phyloP scores from a whole-genome alignment of 2,888 invertebrate species.

The Saturnia pavonia region DNA sequence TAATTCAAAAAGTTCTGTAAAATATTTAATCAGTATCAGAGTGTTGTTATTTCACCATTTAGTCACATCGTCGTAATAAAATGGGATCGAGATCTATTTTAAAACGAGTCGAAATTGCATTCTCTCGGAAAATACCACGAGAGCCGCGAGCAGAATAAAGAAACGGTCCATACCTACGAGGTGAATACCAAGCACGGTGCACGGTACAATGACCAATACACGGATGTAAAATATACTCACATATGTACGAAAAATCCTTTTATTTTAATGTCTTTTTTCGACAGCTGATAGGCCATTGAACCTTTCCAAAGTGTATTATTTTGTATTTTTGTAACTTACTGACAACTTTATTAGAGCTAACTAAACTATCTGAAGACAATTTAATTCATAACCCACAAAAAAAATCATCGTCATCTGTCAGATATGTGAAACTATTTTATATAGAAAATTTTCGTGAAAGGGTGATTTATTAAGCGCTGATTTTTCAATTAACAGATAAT shows the following conservation, averaged over 20 bases:
- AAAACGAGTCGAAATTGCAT: conserved; percentile 20
- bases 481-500: too few species aligned
- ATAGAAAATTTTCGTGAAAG: too few species aligned
- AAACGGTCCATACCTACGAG: conserved; percentile 16
- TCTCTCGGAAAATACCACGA: conserved; percentile 18
- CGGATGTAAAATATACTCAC: conserved; percentile 13
- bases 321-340: background rate
- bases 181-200: conserved; percentile 19
- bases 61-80: conserved; percentile 4
- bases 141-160: conserved; percentile 17
- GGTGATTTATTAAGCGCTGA: too few species aligned
- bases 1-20: background rate
- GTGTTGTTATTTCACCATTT: background rate
- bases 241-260: background rate
- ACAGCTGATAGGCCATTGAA: background rate
- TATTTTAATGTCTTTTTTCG: background rate
- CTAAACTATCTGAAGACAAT: background rate
- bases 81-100: conserved; percentile 15
- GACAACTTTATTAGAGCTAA: background rate
- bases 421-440: too few species aligned
- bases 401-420: too few species aligned
- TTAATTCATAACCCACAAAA: too few species aligned
- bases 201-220: conserved; percentile 18
- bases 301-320: background rate
- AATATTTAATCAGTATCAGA: background rate